Percentiles rank a stretch among this genome's conserved stretches.
Evolutionary conservation across 2,888 invertebrate species (phyloP).

Genomic region (Phania funesta): DNA sequence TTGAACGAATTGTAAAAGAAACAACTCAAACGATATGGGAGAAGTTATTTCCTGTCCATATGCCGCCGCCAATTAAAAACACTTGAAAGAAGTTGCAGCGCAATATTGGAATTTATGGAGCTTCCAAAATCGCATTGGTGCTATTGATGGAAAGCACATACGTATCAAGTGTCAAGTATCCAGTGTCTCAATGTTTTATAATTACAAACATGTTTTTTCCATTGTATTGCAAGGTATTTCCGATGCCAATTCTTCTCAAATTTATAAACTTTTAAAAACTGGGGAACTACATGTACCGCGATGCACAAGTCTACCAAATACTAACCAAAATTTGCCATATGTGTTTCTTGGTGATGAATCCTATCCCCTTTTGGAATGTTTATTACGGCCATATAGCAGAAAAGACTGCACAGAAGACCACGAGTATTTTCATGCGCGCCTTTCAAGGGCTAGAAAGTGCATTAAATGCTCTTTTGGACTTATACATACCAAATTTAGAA

Average conservation of each 20-base stretch:
- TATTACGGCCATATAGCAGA: constrained; percentile 44
- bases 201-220: too few species aligned
- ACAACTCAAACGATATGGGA: constrained; percentile 38
- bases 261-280: not conserved
- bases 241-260: constrained; percentile 31
- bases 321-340: constrained; percentile 9
- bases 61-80: too few species aligned
- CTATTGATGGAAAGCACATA: too few species aligned
- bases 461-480: not conserved
- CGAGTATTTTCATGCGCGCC: constrained; percentile 27
- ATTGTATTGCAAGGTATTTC: constrained; percentile 54
- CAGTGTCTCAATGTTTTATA: too few species aligned
- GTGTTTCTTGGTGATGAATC: constrained; percentile 52
- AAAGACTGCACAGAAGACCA: constrained; percentile 28
- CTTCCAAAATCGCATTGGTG: too few species aligned
- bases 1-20: constrained; percentile 48
- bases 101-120: too few species aligned
- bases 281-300: too few species aligned
- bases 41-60: constrained; percentile 33
- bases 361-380: constrained; percentile 26
- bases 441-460: too few species aligned
- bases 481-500: not conserved
- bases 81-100: too few species aligned
- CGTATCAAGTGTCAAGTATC: not conserved
- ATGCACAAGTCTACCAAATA: not conserved